A percentile compares a stretch with the other conserved stretches of the same genome.
These are phyloP conservation scores for Rhogogaster chlorosoma DNA, from an alignment of 2,888 invertebrate genomes.

Conservation along the genomic window DNA sequence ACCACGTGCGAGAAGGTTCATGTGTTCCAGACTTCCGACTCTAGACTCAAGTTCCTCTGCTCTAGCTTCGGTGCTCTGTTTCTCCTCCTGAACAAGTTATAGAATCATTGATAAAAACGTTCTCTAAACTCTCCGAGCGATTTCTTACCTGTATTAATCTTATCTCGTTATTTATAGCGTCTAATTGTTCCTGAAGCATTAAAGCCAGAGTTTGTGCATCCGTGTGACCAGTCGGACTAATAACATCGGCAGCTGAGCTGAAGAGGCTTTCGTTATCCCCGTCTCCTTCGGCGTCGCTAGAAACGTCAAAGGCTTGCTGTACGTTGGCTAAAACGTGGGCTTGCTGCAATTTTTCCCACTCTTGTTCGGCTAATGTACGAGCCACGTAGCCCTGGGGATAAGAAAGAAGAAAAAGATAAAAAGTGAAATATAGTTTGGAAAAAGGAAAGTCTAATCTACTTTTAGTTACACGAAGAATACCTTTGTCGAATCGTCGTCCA, in stretches of 20 bases:
- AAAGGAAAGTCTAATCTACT: neutral
- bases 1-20: slow-evolving; percentile 89
- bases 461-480: slow-evolving; percentile 65
- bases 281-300: slow-evolving; percentile 89
- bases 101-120: neutral
- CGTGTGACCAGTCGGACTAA: slow-evolving; percentile 85
- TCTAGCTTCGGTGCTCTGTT: slow-evolving; percentile 96
- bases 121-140: neutral
- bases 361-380: slow-evolving; percentile 79
- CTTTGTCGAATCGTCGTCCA: slow-evolving; percentile 83
- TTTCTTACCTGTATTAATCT: slow-evolving; percentile 80
- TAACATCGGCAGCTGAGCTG: slow-evolving; percentile 84
- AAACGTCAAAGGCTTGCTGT: slow-evolving; percentile 95
- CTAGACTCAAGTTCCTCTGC: slow-evolving; percentile 98
- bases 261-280: slow-evolving; percentile 90
- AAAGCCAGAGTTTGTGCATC: slow-evolving; percentile 99
- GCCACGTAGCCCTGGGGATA: slow-evolving; percentile 72
- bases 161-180: slow-evolving; percentile 99
- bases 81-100: slow-evolving; percentile 90
- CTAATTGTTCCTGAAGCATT: slow-evolving; percentile 99
- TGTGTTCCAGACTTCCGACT: slow-evolving; percentile 96
- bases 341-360: slow-evolving; percentile 98
- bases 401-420: slow-evolving; percentile 2
- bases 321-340: slow-evolving; percentile 94
- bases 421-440: neutral